Conservation (phyloP, 2,797 vertebrate species). For the Chromis chromis region DNA sequence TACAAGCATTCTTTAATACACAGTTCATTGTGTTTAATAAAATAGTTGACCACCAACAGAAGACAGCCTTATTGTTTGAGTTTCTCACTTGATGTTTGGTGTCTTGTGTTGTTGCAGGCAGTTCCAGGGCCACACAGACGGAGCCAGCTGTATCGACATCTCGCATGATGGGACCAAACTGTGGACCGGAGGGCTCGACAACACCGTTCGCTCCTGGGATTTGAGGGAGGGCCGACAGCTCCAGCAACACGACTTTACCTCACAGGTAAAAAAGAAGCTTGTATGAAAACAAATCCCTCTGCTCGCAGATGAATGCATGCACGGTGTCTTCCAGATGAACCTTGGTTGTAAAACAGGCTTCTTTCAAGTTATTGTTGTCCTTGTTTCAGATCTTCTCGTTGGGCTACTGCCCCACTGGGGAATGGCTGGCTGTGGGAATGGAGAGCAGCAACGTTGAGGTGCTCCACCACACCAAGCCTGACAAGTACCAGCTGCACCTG, state of each 20-base stretch:
- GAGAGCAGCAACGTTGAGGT: conserved; percentile 98
- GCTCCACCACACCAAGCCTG: conserved; percentile 94
- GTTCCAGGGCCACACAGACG: conserved; percentile 97
- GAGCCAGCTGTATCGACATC: conserved; percentile 98
- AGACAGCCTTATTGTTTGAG: not conserved
- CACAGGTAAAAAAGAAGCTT: conserved; percentile 86
- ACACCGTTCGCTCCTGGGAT: conserved; percentile 98
- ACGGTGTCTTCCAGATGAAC: not conserved
- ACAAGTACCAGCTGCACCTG: conserved; percentile 98
- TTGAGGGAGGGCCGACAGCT: conserved; percentile 96
- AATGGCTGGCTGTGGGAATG: conserved; percentile 97
- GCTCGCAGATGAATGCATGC: not conserved
- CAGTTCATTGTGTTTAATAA: conserved; percentile 11
- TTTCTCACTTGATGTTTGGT: conserved; percentile 8
- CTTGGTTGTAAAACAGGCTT: not conserved
- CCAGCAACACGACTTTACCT: conserved; percentile 98
- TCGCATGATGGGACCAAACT: conserved; percentile 97
- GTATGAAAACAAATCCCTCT: too few relatives aligned
- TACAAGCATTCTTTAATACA: not conserved
- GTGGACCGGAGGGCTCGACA: conserved; percentile 97
- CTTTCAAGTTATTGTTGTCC: too few relatives aligned
- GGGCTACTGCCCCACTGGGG: conserved; percentile 96
- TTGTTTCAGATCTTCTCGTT: conserved; percentile 91
- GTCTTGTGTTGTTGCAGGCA: conserved; percentile 82
- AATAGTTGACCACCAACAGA: not conserved